Base-by-base conservation (phyloP, 53 echinoderm and acorn worm genomes). In the Holothuria leucospilota region DNA sequence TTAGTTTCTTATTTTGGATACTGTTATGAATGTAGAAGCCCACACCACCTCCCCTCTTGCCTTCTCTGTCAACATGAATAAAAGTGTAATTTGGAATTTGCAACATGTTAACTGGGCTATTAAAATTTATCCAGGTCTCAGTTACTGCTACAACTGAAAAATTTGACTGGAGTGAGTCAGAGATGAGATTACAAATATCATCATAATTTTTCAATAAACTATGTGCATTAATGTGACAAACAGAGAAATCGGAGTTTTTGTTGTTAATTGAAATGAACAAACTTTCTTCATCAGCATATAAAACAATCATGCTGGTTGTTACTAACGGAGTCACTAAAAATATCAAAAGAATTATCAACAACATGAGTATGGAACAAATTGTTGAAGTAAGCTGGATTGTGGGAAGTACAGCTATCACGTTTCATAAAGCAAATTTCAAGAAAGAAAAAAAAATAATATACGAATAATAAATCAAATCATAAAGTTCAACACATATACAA, bases 21-120 rank as follows among this genome's bases (percentile, higher is more conserved):
- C 3, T 0, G 39, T 69, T 69, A 69, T 14, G 39, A 69, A 69
- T 69, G 30, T 69, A 69, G 30, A 69, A 69, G 39, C 70, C 70
- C 9, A 69, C 39, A 11, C 70, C 70, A 27, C 70, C 70, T 12
- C 70, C 70, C 10, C 11, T 25, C 30, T 69, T 69, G 15, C 30
- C 0, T 12, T 25, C 14, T 29, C 40, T 39, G 30, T 69, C 39
- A 13, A 69, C 39, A 69, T 69, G 38, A 12, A 69, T 69, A 4
- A 39, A 34, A 29, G 27, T 28, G 15, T 69, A 69, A 69, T 69
- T 39, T 34, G 27, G 28, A 25, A 69, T 15, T 2, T 26, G 30
- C 30, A 69, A 29, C 70, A 69, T 69, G 30, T 39, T n/a, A n/a
- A n/a, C n/a, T n/a, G n/a, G n/a, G n/a, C n/a, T n/a, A n/a, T n/a